phyloP scores from a whole-genome alignment of 2,888 invertebrate species.

The Orthosia incerta region DNA sequence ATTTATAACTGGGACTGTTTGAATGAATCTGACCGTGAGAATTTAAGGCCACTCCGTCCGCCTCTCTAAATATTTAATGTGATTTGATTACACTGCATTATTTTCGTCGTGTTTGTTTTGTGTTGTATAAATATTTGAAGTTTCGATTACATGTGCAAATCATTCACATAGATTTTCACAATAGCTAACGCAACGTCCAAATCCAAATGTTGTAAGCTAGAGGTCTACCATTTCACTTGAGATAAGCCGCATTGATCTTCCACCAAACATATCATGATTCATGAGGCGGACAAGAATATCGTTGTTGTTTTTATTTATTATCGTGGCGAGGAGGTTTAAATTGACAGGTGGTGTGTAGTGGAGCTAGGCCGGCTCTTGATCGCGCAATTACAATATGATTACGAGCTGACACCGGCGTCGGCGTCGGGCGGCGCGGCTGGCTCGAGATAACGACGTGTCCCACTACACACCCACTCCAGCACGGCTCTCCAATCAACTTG shows the following conservation, averaged over 20 bases:
- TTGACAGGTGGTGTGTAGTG: conserved; percentile 79
- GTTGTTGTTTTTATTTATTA: conserved; percentile 66
- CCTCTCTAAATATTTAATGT: conserved; percentile 41
- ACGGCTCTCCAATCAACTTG: conserved; percentile 84
- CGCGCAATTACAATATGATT: conserved; percentile 87
- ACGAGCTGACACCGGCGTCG: conserved; percentile 76
- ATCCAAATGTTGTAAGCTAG: conserved; percentile 11
- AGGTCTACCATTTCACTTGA: conserved; percentile 16
- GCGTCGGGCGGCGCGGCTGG: conserved; percentile 52
- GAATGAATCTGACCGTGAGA: conserved; percentile 58
- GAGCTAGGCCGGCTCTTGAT: conserved; percentile 77
- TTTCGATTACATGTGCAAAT: conserved; percentile 41
- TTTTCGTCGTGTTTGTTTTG: conserved; percentile 34
- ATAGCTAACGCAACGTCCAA: conserved; percentile 19
- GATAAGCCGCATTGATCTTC: conserved; percentile 38
- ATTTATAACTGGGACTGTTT: conserved; percentile 50
- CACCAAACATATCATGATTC: conserved; percentile 46
- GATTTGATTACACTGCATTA: conserved; percentile 47
- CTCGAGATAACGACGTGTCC: conserved; percentile 85
- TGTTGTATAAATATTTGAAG: conserved; percentile 33
- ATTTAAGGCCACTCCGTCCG: conserved; percentile 33
- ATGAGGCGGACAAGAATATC: conserved; percentile 54
- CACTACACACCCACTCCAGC: conserved; percentile 82
- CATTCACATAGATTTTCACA: conserved; percentile 34
- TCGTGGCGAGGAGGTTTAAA: conserved; percentile 73